These are phyloP conservation scores for Halisarca cf. caerulea DNA, from an alignment of 37 sponge, comb jelly and placozoan species.

Conservation along the genomic window DNA sequence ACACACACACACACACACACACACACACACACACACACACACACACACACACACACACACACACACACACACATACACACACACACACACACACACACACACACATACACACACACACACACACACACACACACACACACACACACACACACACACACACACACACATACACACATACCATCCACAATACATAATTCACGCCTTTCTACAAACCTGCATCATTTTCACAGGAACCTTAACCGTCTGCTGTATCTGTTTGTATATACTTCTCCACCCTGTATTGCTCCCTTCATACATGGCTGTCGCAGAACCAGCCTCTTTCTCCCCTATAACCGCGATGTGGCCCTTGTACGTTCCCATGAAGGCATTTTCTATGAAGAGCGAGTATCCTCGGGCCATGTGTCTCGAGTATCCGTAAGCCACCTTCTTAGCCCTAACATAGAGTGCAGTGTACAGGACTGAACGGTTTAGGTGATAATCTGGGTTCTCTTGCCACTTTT, in stretches of 20 bases:
- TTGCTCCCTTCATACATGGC: not conserved
- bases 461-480: slow-evolving; percentile 12
- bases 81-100: slow-evolving; percentile 1
- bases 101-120: slow-evolving; percentile 14
- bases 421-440: not conserved
- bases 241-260: not conserved
- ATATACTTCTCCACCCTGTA: not conserved
- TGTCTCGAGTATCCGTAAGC: not conserved
- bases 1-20: slow-evolving; percentile 12
- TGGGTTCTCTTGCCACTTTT: not conserved
- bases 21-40: slow-evolving; percentile 12
- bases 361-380: not conserved
- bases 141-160: slow-evolving; percentile 16
- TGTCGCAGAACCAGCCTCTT: slow-evolving; percentile 18
- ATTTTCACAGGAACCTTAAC: not conserved
- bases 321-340: slow-evolving; percentile 22
- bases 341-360: slow-evolving; percentile 9
- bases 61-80: slow-evolving; percentile 2
- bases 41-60: slow-evolving; percentile 12
- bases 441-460: slow-evolving; percentile 13
- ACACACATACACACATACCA: not conserved
- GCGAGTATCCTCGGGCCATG: not conserved
- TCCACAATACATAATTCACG: not conserved
- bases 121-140: slow-evolving; percentile 12
- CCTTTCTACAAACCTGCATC: not conserved